These are phyloP conservation scores for Philereme vetulata DNA, from an alignment of 2,888 invertebrate genomes.

Conservation along the genomic window DNA sequence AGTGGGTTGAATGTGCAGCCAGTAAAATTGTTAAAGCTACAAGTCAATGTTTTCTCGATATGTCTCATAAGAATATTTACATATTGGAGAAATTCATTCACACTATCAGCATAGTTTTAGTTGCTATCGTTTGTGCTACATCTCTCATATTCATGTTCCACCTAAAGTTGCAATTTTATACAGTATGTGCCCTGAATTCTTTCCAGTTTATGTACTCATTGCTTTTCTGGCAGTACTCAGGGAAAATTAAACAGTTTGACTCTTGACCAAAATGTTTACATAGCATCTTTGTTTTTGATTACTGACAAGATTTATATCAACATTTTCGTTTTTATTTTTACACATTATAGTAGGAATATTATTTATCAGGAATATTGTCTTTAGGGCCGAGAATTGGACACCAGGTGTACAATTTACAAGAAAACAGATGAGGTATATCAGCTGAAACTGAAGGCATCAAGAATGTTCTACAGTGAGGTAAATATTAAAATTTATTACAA, in stretches of 20 bases:
- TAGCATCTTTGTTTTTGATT: conserved; percentile 54
- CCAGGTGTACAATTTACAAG: conserved; percentile 98
- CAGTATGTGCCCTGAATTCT: conserved; percentile 60
- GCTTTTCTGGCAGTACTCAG: conserved; percentile 64
- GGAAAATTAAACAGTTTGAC: conserved; percentile 54
- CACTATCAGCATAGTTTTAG: too few species aligned
- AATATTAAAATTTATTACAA: conserved; percentile 29
- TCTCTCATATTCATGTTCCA: too few species aligned
- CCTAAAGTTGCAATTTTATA: not conserved
- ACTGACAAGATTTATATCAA: conserved; percentile 47
- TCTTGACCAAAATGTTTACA: conserved; percentile 48
- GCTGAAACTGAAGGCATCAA: conserved; percentile 97
- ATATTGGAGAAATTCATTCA: too few species aligned
- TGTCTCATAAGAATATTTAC: too few species aligned
- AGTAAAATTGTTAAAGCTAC: too few species aligned
- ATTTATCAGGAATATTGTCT: conserved; percentile 32
- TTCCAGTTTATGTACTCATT: conserved; percentile 52
- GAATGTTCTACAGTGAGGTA: conserved; percentile 94
- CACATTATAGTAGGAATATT: too few species aligned
- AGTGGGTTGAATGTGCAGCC: not conserved
- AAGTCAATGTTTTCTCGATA: too few species aligned
- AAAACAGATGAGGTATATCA: conserved; percentile 99
- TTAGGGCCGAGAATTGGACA: conserved; percentile 95
- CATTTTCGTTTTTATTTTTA: not conserved
- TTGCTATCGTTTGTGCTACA: too few species aligned